These are phyloP conservation scores for Saturnia japonica DNA, from an alignment of 2,888 invertebrate genomes.

Conservation along the genomic window DNA sequence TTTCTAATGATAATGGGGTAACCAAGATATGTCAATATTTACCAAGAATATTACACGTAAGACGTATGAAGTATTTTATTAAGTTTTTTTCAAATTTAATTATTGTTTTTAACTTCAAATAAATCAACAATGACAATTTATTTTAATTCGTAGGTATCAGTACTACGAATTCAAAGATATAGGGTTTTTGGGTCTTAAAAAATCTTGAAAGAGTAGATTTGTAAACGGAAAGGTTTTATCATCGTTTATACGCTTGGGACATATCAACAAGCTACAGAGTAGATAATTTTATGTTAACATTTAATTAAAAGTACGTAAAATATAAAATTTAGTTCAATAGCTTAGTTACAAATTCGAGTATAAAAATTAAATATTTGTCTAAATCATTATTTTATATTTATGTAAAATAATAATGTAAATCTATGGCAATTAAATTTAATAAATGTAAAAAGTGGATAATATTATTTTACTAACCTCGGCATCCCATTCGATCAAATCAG, in stretches of 20 bases:
- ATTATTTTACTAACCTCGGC: constrained; percentile 55
- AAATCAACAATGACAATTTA: too few relatives aligned
- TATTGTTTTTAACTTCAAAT: too few relatives aligned
- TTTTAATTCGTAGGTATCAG: background rate
- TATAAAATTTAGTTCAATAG: background rate
- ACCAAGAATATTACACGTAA: background rate
- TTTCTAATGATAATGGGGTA: constrained; percentile 1
- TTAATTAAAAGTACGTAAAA: background rate
- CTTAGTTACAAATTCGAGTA: background rate
- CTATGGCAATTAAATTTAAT: constrained; percentile 3
- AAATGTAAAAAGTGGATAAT: constrained; percentile 13
- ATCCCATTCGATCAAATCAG: constrained; percentile 59
- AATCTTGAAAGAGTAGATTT: background rate
- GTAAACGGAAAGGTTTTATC: background rate
- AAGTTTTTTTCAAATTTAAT: too few relatives aligned
- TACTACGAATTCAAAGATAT: background rate
- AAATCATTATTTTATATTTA: background rate
- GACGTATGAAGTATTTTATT: background rate
- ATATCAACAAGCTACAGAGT: background rate
- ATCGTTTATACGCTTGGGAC: background rate
- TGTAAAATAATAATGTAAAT: background rate
- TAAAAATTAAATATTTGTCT: background rate
- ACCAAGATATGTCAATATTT: background rate
- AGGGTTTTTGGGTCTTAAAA: background rate
- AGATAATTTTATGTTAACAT: background rate